Base-by-base conservation (phyloP, 2,113 vertebrate species). In the Tupaia chinensis region DNA sequence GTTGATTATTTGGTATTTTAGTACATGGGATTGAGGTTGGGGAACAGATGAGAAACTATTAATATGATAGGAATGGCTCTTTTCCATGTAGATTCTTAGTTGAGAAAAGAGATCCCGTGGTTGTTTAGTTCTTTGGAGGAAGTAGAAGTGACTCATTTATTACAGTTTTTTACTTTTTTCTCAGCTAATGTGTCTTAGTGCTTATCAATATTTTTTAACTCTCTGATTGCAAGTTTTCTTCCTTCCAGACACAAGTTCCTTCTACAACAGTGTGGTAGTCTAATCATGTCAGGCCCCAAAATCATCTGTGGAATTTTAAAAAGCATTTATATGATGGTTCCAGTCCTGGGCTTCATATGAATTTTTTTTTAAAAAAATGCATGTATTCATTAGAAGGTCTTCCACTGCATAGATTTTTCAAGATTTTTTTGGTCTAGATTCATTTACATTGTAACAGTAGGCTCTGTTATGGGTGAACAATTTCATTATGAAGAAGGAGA, bases 401-500 rank as follows among this genome's bases (percentile, higher is more conserved):
- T 74, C 29, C 20, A 92, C n/a, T 73, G 29, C 53, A 34, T 63
- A 89, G 70, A 69, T 89, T 84, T 73, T 77, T 79, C 74, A 61
- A 94, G 23, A 32, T 83, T 19, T 92, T 22, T 68, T 70, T 81
- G 44, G 44, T 73, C 60, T 78, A 79, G 60, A 93, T 82, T 96
- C 70, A 90, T 93, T 94, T 95, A 81, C 53, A 63, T 29, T 56
- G 86, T 76, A 69, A 79, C 74, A 87, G 32, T 83, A 60, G 60
- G 19, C 15, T 72, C 70, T 87, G 60, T 63, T 58, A 86, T 87
- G 84, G n/a, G 32, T 92, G 72, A 91, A 89, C 70, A 82, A 95
- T 69, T 79, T 89, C 53, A 58, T 78, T 89, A 73, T 68, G 85
- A 89, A 65, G 83, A n/a, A 44, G 25, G 32, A 54, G 56, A 53